These are phyloP conservation scores for Lanistes nyassanus DNA, from an alignment of 1,140 invertebrate genomes.

Conservation along the genomic window DNA sequence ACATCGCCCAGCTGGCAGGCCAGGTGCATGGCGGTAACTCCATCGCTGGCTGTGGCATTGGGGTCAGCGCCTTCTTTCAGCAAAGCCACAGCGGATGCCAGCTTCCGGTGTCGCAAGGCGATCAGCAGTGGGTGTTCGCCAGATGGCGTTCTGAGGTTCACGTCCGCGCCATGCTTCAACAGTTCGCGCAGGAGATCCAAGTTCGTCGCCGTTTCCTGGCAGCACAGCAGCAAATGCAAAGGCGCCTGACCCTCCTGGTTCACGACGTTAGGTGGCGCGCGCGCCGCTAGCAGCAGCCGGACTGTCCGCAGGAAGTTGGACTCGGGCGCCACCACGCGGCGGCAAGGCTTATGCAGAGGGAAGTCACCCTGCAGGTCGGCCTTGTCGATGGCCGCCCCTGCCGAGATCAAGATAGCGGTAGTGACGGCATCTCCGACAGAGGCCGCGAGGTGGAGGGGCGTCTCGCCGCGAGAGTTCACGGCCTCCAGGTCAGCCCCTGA, in stretches of 20 bases:
- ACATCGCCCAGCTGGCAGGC: slow-evolving; percentile 2
- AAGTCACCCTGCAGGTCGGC: neutral
- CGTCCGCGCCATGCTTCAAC: slow-evolving; percentile 4
- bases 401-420: slow-evolving; percentile 7
- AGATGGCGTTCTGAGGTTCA: neutral
- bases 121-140: slow-evolving; percentile 7
- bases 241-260: slow-evolving; percentile 33
- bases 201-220: neutral
- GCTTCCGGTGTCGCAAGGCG: neutral
- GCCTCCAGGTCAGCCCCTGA: slow-evolving; percentile 9
- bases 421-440: slow-evolving; percentile 11
- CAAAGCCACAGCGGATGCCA: neutral
- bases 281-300: slow-evolving; percentile 26
- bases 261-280: slow-evolving; percentile 27
- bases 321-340: slow-evolving; percentile 32
- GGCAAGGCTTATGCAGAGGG: slow-evolving; percentile 17
- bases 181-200: slow-evolving; percentile 10
- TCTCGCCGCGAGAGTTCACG: neutral
- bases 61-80: slow-evolving; percentile 17
- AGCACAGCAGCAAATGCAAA: slow-evolving; percentile 26
- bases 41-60: neutral
- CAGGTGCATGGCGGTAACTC: slow-evolving; percentile 7
- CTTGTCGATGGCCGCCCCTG: neutral
- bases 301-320: slow-evolving; percentile 35
- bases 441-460: neutral